Base-by-base conservation (phyloP, 2,888 invertebrate species). In the Cecidostiba fungosa region DNA sequence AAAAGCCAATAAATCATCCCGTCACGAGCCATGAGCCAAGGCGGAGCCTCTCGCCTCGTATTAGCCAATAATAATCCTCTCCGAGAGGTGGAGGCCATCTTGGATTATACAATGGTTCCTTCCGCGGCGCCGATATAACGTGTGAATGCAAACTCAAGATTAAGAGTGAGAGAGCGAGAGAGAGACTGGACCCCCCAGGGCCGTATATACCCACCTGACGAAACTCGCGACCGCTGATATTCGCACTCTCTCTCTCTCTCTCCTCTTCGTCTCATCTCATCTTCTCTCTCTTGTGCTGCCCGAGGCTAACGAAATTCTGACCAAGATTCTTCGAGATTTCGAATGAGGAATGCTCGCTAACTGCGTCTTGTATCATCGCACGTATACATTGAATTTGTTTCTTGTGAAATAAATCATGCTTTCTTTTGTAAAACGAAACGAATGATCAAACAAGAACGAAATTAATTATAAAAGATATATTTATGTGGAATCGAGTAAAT, bases 31-130 rank as follows among this genome's bases (percentile, higher is more conserved):
- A 94, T 92, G 92, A 94, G 93, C 94, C 93, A 94, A 95, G 95
- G 94, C 95, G 95, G 94, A 93, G 94, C 94, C 93, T 93, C 94
- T 94, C 93, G 93, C 94, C 93, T 94, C 93, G 94, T 94, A 94
- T 94, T 94, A 94, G 94, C 95, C 95, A 95, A 95, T 95, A 95
- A 95, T 95, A 94, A 94, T 94, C 94, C 94, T 94, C 93, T 94
- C 92, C 50, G 93, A 93, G 93, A 93, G 92, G 91, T 93, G 93
- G 94, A 93, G 93, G 94, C 95, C 95, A 95, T 95, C 94, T 95
- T 95, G 94, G 92, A 92, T 93, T 93, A 94, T 93, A 93, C 93
- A 93, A 93, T 93, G 93, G 93, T 93, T 93, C 93, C 93, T 93
- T 92, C 91, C 91, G 92, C 92, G 69, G 59, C 32, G 89, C 91